A percentile compares a stretch with the other conserved stretches of the same genome.
phyloP scores from a whole-genome alignment of 2,113 vertebrate species.

The Osmerus eperlanus region DNA sequence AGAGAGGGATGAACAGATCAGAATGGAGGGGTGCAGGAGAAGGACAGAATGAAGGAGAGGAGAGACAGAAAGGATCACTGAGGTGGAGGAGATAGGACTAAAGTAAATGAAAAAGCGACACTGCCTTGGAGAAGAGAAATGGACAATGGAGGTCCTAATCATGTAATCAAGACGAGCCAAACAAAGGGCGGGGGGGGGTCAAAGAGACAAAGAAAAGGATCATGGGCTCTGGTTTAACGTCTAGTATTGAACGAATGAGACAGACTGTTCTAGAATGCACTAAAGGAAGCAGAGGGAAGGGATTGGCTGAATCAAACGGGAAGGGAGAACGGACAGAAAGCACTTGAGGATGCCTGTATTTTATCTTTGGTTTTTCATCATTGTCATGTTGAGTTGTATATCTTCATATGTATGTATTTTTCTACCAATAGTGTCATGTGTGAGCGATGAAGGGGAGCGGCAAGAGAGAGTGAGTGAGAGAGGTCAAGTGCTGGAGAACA shows the following conservation, averaged over 20 bases:
- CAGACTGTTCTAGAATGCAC: too few species aligned
- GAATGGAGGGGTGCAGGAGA: background rate
- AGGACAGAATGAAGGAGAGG: background rate
- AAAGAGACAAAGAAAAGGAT: background rate
- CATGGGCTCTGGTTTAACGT: background rate
- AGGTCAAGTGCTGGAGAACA: background rate
- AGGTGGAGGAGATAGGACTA: background rate
- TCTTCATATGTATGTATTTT: constrained; percentile 74
- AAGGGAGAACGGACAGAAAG: constrained; percentile 35
- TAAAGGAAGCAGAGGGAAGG: background rate
- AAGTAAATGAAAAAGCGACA: background rate
- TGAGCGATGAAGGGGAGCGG: constrained; percentile 58
- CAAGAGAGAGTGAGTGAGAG: constrained; percentile 21
- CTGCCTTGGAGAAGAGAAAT: constrained; percentile 25
- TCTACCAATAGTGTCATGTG: constrained; percentile 64
- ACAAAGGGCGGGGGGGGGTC: constrained; percentile 7
- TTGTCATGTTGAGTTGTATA: constrained; percentile 56
- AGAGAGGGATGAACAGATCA: background rate
- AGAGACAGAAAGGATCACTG: background rate
- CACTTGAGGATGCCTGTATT: constrained; percentile 64
- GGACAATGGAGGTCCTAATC: background rate
- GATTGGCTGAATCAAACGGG: background rate
- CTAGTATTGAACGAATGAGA: too few species aligned
- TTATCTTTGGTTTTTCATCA: constrained; percentile 61
- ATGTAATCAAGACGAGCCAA: background rate